phyloP scores from a whole-genome alignment of 2,888 invertebrate genomes.

The Noctua pronuba region DNA sequence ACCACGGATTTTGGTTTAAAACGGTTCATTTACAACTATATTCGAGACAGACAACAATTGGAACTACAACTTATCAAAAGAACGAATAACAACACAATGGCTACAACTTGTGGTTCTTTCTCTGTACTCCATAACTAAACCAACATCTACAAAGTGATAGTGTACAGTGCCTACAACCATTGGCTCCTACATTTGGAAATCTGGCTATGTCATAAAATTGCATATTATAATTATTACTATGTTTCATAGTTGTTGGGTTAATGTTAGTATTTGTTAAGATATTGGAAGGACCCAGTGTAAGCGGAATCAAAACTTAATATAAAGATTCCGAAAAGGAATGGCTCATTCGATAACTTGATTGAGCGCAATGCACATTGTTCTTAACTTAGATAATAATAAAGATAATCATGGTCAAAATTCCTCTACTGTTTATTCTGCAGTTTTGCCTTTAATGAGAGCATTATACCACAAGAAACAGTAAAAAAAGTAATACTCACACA shows the following conservation, averaged over 20 bases:
- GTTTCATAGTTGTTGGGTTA: background rate
- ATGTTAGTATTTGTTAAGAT: background rate
- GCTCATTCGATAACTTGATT: background rate
- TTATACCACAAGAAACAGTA: background rate
- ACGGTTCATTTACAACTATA: no score
- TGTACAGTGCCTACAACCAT: no score
- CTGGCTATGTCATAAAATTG: no score
- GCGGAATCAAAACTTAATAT: background rate
- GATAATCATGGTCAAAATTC: background rate
- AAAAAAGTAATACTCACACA: conserved; percentile 93
- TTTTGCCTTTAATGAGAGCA: no score
- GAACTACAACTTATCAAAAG: no score
- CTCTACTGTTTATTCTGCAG: background rate
- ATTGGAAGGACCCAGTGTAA: background rate
- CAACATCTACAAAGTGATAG: no score
- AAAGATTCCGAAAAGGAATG: background rate
- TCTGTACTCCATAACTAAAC: no score
- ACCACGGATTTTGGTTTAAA: no score
- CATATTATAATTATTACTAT: background rate
- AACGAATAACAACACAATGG: no score
- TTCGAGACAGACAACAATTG: no score
- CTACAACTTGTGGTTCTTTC: no score
- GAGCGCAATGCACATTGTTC: background rate
- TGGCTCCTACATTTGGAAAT: no score
- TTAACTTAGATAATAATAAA: background rate